Evolutionary conservation across 2,888 invertebrate species (phyloP), one percentile per base, ranked within the genome.

Genomic region (Lomographa bimaculata): DNA sequence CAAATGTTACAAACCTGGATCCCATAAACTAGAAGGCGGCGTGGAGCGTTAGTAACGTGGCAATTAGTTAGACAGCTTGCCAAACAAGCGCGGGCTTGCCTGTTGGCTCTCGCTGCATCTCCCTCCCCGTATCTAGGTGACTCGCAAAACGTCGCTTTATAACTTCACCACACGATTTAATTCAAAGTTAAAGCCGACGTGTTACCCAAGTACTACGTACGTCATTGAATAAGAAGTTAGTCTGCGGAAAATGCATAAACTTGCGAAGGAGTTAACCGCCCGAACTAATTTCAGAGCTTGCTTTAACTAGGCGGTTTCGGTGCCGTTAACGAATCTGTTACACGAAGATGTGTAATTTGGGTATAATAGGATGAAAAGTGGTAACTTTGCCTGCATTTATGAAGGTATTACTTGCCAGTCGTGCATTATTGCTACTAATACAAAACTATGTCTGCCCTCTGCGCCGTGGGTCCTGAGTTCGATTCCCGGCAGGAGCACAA

Each of bases 51-150:
- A 59, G 68, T 69, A 68, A 70, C 64, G 63, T 58, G 66, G 74
- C 72, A 79, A 80, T 81, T 79, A 81, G 73, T 68, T 72, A 75
- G 75, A 76, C 74, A 76, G 77, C 68, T 78, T 74, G 75, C 71
- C 76, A 78, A 79, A 78, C 76, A 79, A 68, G 60, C 61, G 59
- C 62, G 49, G 61, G 60, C 62, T 57, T 53, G 51, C 54, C 41
- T 52, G 47, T 57, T 57, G 59, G 53, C 56, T 58, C 61, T 62
- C 57, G 62, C 64, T 64, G 63, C 62, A 63, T 60, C 61, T 61
- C 60, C 38, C 61, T 56, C 62, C 60, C 60, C 60, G 61, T 62
- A 61, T 58, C 58, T 61, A 63, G 54, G 51, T 50, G 61, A 61
- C 63, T 61, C 41, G 49, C 51, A 58, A 54, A 64, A 62, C 55